Conservation (phyloP, 2,113 vertebrate genomes). For the Ursus arctos region DNA sequence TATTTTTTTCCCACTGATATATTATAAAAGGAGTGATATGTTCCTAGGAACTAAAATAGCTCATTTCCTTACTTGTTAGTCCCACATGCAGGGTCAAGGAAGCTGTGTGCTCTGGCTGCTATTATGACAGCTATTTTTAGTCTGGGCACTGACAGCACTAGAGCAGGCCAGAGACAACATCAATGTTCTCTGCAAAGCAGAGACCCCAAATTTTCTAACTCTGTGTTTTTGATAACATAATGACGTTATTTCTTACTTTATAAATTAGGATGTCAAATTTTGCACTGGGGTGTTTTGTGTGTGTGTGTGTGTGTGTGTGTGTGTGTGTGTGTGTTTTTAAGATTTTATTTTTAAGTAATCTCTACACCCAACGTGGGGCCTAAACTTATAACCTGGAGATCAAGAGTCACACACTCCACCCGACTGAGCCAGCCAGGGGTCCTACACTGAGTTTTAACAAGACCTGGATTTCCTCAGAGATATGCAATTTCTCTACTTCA, state of each 20-base stretch:
- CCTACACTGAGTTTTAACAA: not conserved
- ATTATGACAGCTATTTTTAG: constrained; percentile 49
- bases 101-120: not conserved
- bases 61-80: constrained; percentile 32
- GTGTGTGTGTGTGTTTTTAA: not conserved
- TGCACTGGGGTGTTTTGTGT: not conserved
- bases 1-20: not conserved
- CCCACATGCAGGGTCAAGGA: not conserved
- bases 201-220: not conserved
- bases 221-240: not conserved
- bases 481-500: not conserved
- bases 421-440: not conserved
- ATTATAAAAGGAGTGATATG: not conserved
- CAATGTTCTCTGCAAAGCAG: not conserved
- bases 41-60: constrained; percentile 26
- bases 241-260: not conserved
- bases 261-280: constrained; percentile 46
- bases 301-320: too few relatives aligned
- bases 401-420: not conserved
- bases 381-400: not conserved
- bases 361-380: not conserved
- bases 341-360: not conserved
- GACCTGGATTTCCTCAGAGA: constrained; percentile 17
- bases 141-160: not conserved
- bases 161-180: constrained; percentile 29